These are phyloP conservation scores for Pemphredon lugubris DNA, from an alignment of 2,888 invertebrate species.

Conservation along the genomic window DNA sequence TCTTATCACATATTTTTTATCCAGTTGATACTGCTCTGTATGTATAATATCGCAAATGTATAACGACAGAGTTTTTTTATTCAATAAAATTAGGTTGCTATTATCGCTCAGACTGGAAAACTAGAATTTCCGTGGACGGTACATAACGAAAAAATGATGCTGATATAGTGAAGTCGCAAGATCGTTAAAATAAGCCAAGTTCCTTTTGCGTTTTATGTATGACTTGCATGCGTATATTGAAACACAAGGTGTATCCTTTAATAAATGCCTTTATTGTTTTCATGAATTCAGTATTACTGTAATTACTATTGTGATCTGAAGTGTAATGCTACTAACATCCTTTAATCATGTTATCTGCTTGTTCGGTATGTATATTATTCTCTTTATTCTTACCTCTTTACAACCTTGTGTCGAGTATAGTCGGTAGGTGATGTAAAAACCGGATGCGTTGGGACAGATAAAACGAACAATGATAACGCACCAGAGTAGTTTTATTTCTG, in stretches of 20 bases:
- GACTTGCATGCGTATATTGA: not conserved
- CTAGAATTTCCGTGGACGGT: no score
- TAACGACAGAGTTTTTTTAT: slow-evolving; percentile 13
- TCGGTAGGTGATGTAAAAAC: not conserved
- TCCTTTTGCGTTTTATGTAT: slow-evolving; percentile 11
- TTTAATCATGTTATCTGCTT: slow-evolving; percentile 1
- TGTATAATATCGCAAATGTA: slow-evolving; percentile 7
- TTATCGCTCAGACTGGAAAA: no score
- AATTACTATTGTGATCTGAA: slow-evolving; percentile 25
- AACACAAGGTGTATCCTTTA: not conserved
- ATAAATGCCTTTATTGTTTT: slow-evolving; percentile 4
- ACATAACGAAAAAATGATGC: not conserved
- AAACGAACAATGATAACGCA: not conserved
- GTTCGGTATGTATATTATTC: not conserved
- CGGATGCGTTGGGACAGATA: not conserved
- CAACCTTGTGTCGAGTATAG: not conserved
- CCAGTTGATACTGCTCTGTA: not conserved
- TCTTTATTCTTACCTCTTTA: not conserved
- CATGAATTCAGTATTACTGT: slow-evolving; percentile 5
- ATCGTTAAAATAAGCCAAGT: not conserved
- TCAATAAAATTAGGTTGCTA: slow-evolving; percentile 8
- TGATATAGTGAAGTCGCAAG: not conserved
- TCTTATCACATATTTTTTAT: slow-evolving; percentile 29
- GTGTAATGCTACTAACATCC: slow-evolving; percentile 2
- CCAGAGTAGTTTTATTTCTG: slow-evolving; percentile 13